Evolutionary conservation across 2,888 invertebrate species (phyloP), one percentile per base, ranked within the genome.

Genomic region (Agriopis marginaria): DNA sequence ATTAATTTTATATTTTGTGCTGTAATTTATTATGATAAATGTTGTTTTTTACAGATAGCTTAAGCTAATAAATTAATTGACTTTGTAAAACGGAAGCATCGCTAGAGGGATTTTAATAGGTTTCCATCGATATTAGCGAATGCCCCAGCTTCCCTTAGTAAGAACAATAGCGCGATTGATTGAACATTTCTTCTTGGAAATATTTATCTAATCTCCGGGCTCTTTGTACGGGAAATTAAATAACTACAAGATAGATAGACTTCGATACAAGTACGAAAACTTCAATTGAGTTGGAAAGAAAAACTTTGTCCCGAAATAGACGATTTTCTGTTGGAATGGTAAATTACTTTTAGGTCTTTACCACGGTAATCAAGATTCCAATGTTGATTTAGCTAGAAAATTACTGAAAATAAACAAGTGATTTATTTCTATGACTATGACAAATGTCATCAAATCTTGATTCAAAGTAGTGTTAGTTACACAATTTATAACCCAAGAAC

Each of bases 161-260:
- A 44, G 3, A 6, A 47, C 12, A 44, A 55, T n/a, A 49, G 45
- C 10, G 9, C 42, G 50, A 66, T 62, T 55, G 66, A 61, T 61
- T 55, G 49, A 62, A 66, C 17, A 54, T 39, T 55, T 59, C 49
- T 50, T 61, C 66, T 51, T 32, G 59, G 53, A 59, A 66, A 47
- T 61, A 56, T 66, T 67, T 58, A 51, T 51, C 50, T 62, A 45
- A 50, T 32, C 32, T 32, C 50, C 60, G 47, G 12, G 40, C 39
- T 32, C n/a, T 63, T 23, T 39, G 40, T 14, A 12, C 63, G 14
- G 55, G 63, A 56, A 63, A 63, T 63, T 63, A 40, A 63, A 63
- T 47, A 63, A 63, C 45, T 54, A 54, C 50, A 44, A 62, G 45
- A 39, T 10, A 40, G 45, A 56, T 8, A 42, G 47, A 58, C 42